Evolutionary conservation across 2,888 invertebrate species (phyloP), one percentile per base, ranked within the genome.

Genomic region (Melanotus villosus): DNA sequence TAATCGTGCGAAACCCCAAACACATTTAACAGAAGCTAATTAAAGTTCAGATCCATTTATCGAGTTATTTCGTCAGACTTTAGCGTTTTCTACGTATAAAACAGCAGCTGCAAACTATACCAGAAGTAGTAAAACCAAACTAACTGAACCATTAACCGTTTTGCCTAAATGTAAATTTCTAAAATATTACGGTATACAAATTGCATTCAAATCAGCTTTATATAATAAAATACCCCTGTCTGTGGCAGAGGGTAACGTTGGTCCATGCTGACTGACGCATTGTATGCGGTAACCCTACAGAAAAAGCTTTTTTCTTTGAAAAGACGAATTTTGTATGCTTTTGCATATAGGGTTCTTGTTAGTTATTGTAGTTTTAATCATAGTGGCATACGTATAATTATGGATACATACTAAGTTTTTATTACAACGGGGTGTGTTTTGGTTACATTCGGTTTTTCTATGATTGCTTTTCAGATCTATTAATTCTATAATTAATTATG

Each of bases 101-200:
- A 19, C 66, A 32, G 54, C 67, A 67, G 67, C 67, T 67, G 67
- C 58, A 41, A 14, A 50, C 10, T 41, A 12, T 32, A 5, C 12
- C 34, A n/a, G 12, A 23, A 14, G n/a, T 10, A 21, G 9, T 16
- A 36, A 56, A 56, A 47, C 19, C 12, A 56, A 45, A 56, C 57
- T 36, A 43, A 36, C 41, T 26, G 19, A 59, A 58, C 64, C 41
- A 60, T 65, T 67, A 71, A 71, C 68, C 68, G 68, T 68, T 71
- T 68, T 70, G 23, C 58, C 52, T 65, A 58, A 68, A 70, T 63
- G 73, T 59, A 65, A 70, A 73, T 73, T 76, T 78, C 77, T 77
- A 72, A 77, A 77, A 78, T 78, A 76, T 77, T 73, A 75, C 75
- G 73, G 77, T 76, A 79, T 78, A 78, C 80, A 80, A 80, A 80